Percentiles rank a stretch among this genome's conserved stretches.
phyloP scores from a whole-genome alignment of 2,888 invertebrate genomes.

The Mythimna loreyi region DNA sequence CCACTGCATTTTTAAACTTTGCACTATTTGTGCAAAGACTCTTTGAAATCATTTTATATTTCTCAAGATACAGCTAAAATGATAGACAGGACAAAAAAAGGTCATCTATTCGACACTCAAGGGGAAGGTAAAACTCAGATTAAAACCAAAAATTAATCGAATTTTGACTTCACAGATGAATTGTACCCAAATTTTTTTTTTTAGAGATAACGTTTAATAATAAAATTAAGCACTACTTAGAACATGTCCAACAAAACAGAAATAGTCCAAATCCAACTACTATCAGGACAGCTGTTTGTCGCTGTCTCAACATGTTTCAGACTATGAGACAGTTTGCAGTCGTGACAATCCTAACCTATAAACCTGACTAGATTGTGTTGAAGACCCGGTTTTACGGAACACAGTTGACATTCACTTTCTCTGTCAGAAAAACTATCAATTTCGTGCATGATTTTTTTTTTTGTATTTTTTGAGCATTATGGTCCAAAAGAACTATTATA shows the following conservation, averaged over 20 bases:
- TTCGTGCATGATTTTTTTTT: neutral
- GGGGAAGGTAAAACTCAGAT: too few relatives aligned
- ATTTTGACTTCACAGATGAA: neutral
- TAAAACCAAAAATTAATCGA: neutral
- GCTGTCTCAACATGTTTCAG: constrained; percentile 9
- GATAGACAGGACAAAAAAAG: too few relatives aligned
- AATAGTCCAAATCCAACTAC: neutral
- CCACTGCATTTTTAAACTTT: too few relatives aligned
- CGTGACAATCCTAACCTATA: constrained; percentile 39
- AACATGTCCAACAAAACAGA: constrained; percentile 1
- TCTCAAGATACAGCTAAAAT: too few relatives aligned
- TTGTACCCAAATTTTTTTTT: too few relatives aligned
- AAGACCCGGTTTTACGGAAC: constrained; percentile 31
- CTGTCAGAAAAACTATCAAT: neutral
- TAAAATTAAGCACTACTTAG: neutral
- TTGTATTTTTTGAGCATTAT: neutral
- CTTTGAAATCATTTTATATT: too few relatives aligned
- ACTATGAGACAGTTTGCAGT: neutral
- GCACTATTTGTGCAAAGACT: too few relatives aligned
- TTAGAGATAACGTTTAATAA: too few relatives aligned
- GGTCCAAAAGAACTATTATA: neutral
- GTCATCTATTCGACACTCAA: too few relatives aligned
- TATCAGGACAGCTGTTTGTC: constrained; percentile 28
- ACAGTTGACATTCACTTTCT: constrained; percentile 37
- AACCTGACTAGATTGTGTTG: constrained; percentile 10